Evolutionary conservation across 2,797 vertebrate genomes (phyloP).

Genomic region (Galaxias olidus): DNA sequence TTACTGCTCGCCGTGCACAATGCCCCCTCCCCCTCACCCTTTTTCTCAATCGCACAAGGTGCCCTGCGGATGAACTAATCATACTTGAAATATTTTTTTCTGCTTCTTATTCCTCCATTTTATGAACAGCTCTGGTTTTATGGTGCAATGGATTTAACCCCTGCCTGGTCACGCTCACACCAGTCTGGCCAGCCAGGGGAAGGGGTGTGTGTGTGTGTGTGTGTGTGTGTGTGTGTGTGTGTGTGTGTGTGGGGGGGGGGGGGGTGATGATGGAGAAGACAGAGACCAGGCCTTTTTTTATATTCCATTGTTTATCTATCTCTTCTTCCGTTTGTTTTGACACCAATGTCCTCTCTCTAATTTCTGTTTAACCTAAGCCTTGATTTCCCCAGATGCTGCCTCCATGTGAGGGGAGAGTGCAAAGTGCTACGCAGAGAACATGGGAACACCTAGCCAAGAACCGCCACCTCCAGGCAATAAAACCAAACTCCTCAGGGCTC

Average conservation of each 20-base stretch:
- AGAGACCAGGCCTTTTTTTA: slow-evolving; percentile 31
- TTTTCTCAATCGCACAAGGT: slow-evolving; percentile 81
- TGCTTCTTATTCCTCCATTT: slow-evolving; percentile 84
- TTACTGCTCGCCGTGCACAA: slow-evolving; percentile 83
- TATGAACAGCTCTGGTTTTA: slow-evolving; percentile 83
- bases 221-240: too few relatives aligned
- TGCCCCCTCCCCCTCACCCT: slow-evolving; percentile 53
- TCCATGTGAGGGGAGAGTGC: slow-evolving; percentile 32
- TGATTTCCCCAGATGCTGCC: slow-evolving; percentile 48
- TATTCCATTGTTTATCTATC: slow-evolving; percentile 13
- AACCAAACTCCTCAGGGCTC: slow-evolving; percentile 41
- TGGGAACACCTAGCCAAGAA: slow-evolving; percentile 31
- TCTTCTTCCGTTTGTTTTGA: slow-evolving; percentile 23
- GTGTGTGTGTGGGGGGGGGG: slow-evolving; percentile 34
- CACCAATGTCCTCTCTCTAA: slow-evolving; percentile 32
- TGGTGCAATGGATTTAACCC: slow-evolving; percentile 82
- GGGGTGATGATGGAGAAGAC: slow-evolving; percentile 44
- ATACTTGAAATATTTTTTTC: slow-evolving; percentile 90
- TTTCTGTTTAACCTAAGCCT: slow-evolving; percentile 45
- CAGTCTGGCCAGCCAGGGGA: slow-evolving; percentile 11
- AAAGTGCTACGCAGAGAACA: slow-evolving; percentile 35
- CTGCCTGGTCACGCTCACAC: slow-evolving; percentile 67
- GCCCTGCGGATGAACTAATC: slow-evolving; percentile 87
- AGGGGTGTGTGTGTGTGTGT: too few relatives aligned
- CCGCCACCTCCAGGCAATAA: slow-evolving; percentile 35